A percentile compares a stretch with the other conserved stretches of the same genome.
Conservation (phyloP, 2,888 invertebrate genomes). For the Hyalella azteca region DNA sequence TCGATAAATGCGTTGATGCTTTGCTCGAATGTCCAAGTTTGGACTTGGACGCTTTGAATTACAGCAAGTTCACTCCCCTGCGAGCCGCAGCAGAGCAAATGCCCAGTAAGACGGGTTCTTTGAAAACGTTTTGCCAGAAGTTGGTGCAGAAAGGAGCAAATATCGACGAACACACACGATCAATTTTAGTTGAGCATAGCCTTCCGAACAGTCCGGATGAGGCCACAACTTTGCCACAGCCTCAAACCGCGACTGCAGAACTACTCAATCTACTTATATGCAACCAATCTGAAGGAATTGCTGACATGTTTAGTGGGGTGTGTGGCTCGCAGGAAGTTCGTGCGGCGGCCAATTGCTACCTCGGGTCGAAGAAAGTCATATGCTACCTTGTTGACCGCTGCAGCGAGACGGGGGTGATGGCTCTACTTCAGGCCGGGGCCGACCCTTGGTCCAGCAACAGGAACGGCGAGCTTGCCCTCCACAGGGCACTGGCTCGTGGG, state of each 20-base stretch:
- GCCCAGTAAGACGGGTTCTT: background rate
- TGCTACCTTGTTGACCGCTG: conserved; percentile 40
- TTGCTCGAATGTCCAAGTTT: conserved; percentile 35
- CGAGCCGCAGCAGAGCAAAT: conserved; percentile 45
- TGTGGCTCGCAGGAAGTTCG: conserved; percentile 31
- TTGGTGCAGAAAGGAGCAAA: conserved; percentile 50
- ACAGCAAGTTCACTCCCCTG: conserved; percentile 42
- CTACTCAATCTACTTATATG: conserved; percentile 47
- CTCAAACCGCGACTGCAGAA: conserved; percentile 42
- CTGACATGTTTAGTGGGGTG: conserved; percentile 25
- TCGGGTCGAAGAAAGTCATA: conserved; percentile 47
- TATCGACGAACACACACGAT: background rate
- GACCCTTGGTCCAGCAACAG: conserved; percentile 43
- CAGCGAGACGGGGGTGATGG: conserved; percentile 37
- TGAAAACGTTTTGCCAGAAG: conserved; percentile 47
- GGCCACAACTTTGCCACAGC: background rate
- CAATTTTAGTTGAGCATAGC: background rate
- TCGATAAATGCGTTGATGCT: conserved; percentile 18
- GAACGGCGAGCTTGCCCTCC: conserved; percentile 47
- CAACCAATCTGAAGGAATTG: background rate
- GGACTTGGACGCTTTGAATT: conserved; percentile 49
- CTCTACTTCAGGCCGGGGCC: conserved; percentile 46
- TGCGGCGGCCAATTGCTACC: conserved; percentile 39
- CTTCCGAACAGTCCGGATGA: background rate
- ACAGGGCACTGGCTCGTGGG: conserved; percentile 48